Conservation (phyloP, 2,797 vertebrate genomes). For the Lerista edwardsae region DNA sequence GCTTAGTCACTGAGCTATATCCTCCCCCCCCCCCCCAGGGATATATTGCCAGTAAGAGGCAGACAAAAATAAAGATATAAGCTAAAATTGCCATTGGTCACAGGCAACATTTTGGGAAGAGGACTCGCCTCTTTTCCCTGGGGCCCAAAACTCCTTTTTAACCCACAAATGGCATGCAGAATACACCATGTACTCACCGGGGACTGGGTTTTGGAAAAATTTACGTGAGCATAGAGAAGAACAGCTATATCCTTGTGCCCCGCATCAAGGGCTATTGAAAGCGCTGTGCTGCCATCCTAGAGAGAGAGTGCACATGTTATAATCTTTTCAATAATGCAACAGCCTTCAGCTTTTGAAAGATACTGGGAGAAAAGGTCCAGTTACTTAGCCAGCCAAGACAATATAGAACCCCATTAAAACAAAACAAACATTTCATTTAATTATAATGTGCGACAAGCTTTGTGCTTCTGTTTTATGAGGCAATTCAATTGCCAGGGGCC, state of each 20-base stretch:
- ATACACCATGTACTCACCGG: conserved; percentile 81
- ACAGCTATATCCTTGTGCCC: conserved; percentile 98
- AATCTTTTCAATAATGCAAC: conserved; percentile 20
- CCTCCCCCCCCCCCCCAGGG: no score
- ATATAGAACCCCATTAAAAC: conserved; percentile 40
- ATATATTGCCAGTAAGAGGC: background rate
- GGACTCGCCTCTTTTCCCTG: no score
- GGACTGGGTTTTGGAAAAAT: conserved; percentile 95
- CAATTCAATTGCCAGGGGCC: conserved; percentile 34
- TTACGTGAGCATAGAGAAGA: conserved; percentile 94
- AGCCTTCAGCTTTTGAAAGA: conserved; percentile 15
- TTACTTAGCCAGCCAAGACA: conserved; percentile 31
- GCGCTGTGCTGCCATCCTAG: conserved; percentile 94
- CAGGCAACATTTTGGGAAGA: background rate
- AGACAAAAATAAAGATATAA: background rate
- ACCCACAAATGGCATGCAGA: background rate
- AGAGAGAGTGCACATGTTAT: conserved; percentile 16
- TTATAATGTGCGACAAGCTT: conserved; percentile 49
- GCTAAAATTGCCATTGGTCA: background rate
- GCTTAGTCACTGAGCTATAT: no score
- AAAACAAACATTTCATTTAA: conserved; percentile 43
- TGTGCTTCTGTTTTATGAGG: conserved; percentile 45
- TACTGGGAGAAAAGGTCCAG: conserved; percentile 15
- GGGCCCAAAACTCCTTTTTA: background rate
- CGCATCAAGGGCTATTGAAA: conserved; percentile 97